Evolutionary conservation across 2,113 vertebrate genomes (phyloP).

Genomic region (Bothrops jararaca): DNA sequence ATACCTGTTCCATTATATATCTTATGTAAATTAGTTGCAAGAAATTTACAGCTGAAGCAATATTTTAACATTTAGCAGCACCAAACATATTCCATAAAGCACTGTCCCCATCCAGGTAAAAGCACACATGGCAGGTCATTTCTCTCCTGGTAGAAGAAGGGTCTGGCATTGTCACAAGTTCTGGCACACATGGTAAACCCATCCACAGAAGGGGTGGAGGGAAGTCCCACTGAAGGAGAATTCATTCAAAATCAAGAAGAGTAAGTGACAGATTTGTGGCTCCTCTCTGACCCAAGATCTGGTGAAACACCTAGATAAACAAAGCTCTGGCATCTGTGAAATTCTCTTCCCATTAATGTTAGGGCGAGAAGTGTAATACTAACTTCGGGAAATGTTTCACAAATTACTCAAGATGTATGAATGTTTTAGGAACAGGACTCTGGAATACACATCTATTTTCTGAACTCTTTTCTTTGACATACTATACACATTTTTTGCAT

Average conservation of each 20-base stretch:
- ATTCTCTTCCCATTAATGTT: neutral
- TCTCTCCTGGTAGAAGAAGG: conserved; percentile 13
- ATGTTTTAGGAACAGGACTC: neutral
- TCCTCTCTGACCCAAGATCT: conserved; percentile 2
- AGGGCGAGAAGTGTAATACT: neutral
- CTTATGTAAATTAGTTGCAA: neutral
- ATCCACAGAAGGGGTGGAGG: conserved; percentile 49
- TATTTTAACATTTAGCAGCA: neutral
- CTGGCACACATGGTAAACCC: conserved; percentile 56
- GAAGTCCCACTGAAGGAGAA: conserved; percentile 44
- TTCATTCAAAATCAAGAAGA: conserved; percentile 11
- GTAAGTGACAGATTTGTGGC: neutral
- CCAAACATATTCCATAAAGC: conserved; percentile 39
- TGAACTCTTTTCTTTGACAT: neutral
- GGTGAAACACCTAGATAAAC: conserved; percentile 15
- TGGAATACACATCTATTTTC: neutral
- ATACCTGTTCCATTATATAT: neutral
- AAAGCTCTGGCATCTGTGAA: neutral
- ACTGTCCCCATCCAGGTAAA: conserved; percentile 37
- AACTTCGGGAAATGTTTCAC: neutral
- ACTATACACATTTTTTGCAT: neutral
- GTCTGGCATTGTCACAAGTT: neutral
- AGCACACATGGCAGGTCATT: conserved; percentile 40
- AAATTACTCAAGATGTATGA: neutral
- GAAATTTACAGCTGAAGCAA: neutral